Evolutionary conservation across 1,140 invertebrate species (phyloP), one percentile per base, ranked within the genome.

Genomic region (Hycleus cichorii): DNA sequence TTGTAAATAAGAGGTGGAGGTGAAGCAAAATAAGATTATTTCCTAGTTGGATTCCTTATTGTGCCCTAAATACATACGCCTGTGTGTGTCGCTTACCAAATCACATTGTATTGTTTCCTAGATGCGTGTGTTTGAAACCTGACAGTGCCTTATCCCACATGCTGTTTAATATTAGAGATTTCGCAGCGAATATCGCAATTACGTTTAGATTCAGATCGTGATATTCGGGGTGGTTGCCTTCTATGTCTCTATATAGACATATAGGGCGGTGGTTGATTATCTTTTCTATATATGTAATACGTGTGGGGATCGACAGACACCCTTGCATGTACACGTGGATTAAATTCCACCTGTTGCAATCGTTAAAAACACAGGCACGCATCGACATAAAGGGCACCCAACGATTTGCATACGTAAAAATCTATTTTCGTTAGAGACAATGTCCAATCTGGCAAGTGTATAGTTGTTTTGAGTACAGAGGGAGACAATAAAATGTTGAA

Each of bases 371-470:
- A 42, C 9, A 42, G 10, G 40, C 40, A 42, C 32, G 32, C 32
- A 32, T 7, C 32, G 7, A 32, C 32, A 32, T 5, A 32, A 32
- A 32, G 18, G 18, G 18, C 32, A 32, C 32, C 32, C 32, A 32
- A 32, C 32, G 32, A 42, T 42, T 42, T 42, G 40, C 11, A 42
- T 42, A 42, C 11, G 40, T 42, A 42, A 47, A 47, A 53, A 59
- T 48, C 42, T 60, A 47, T 47, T 47, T 63, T 63, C 44, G 53
- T 51, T 38, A 47, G 40, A 64, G 60, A 64, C 62, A 64, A 64
- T 64, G 59, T 60, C 58, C 58, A 64, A 64, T 64, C 55, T 60
- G 32, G 32, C 18, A 49, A 57, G 50, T 39, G 42, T 51, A 56
- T 59, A 47, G 32, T 32, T 4, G 7, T 4, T 32, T 4, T 32